Base-by-base conservation (phyloP, 2,113 vertebrate species). In the Martes martes region DNA sequence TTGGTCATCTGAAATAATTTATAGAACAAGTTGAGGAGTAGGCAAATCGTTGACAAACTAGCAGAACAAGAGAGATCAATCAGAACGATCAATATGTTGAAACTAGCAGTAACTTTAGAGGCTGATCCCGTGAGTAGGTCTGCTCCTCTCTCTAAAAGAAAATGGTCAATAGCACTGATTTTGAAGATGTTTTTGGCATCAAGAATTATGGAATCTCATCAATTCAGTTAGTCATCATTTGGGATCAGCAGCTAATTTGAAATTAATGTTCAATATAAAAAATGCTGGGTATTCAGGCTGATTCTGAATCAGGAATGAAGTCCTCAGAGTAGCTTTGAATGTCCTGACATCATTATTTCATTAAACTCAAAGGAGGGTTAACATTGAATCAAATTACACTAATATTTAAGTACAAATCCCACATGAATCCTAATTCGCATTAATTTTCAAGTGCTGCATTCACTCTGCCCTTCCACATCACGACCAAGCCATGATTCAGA, bases 401-500 rank as follows among this genome's bases (percentile, higher is more conserved):
- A 87, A 96, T 61, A 97, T 94, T 45, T 96, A 96, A 97, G 89
- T 91, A 93, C 36, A 97, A 65, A 91, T 42, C 31, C 65, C 21
- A 74, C 85, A 61, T 55, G 81, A 59, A 96, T 65, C n/a, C 61
- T 67, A 63, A 94, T 85, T 94, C 83, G 95, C 87, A 96, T 96
- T 97, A 90, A 92, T 96, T 96, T 97, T 87, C 95, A 95, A 98
- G 83, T 47, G 65, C 59, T 93, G 24, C 57, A 84, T 95, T 96
- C 74, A 81, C 55, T 93, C 18, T 84, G 59, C 63, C 90, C 93
- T 98, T 96, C 71, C 33, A 80, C 80, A 84, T 97, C 57, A 97
- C 88, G 92, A 89, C 84, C 88, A 89, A 97, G 94, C 57, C 88
- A 61, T 97, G 96, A 98, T 95, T 97, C 97, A 98, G 95, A 98